phyloP scores from a whole-genome alignment of 2,888 invertebrate genomes.

The Lepidochitona cinerea region DNA sequence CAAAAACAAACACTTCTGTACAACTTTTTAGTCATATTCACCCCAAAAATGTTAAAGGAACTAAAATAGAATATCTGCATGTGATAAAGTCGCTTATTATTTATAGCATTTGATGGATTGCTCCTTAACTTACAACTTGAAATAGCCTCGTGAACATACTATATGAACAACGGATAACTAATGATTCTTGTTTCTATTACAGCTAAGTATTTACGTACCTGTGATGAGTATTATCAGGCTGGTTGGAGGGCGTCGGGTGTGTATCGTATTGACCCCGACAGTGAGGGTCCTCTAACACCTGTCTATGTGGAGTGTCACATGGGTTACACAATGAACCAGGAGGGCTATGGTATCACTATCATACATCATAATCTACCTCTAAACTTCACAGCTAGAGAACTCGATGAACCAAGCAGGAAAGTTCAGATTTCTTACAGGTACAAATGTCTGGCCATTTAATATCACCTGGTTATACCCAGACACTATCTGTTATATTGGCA shows the following conservation, averaged over 20 bases:
- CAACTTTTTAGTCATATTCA: too few species aligned
- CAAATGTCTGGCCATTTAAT: too few species aligned
- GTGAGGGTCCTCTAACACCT: constrained; percentile 92
- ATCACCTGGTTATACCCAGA: too few species aligned
- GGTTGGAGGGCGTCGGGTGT: constrained; percentile 92
- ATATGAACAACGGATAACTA: too few species aligned
- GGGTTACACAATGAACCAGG: constrained; percentile 66
- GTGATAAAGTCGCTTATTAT: too few species aligned
- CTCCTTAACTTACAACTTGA: too few species aligned
- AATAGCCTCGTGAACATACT: too few species aligned
- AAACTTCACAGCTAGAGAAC: constrained; percentile 47
- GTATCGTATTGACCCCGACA: constrained; percentile 93
- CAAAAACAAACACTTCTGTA: too few species aligned
- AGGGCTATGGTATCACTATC: constrained; percentile 47
- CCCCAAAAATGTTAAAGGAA: too few species aligned
- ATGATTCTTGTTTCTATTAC: constrained; percentile 48
- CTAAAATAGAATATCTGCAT: too few species aligned
- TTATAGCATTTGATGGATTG: too few species aligned
- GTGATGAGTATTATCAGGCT: constrained; percentile 89
- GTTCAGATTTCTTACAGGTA: constrained; percentile 65
- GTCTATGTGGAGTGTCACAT: constrained; percentile 94
- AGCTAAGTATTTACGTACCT: constrained; percentile 91
- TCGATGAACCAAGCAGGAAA: constrained; percentile 41
- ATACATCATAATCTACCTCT: constrained; percentile 56
- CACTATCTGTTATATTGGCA: too few species aligned